These are phyloP conservation scores for Tineola bisselliella DNA, from an alignment of 2,888 invertebrate genomes.

Conservation along the genomic window DNA sequence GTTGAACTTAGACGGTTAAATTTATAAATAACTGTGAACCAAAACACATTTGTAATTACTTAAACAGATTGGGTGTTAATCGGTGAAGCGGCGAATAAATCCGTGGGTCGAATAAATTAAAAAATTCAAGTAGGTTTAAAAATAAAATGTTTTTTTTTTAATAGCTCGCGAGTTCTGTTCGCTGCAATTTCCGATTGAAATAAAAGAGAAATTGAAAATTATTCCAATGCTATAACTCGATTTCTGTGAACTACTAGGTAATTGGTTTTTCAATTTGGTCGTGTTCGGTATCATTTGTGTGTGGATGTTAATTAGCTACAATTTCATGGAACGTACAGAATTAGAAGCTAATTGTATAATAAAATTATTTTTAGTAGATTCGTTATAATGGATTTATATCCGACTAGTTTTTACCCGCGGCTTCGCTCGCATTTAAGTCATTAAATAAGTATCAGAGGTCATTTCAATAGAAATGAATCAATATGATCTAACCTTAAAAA, in stretches of 20 bases:
- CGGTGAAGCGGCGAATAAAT: not conserved
- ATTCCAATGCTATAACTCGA: not conserved
- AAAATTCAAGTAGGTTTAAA: not conserved
- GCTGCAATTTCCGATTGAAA: not conserved
- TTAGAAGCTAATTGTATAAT: not conserved
- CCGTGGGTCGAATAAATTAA: not conserved
- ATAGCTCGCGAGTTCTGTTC: not conserved
- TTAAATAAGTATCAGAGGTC: too few species aligned
- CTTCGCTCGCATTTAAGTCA: too few species aligned
- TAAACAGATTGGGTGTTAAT: conserved; percentile 5
- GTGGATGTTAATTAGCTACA: not conserved
- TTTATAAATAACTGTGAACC: not conserved
- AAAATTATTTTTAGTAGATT: not conserved
- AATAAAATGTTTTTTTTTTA: not conserved
- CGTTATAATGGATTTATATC: not conserved
- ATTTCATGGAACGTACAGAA: not conserved
- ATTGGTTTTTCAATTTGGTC: not conserved
- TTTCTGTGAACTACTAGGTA: not conserved
- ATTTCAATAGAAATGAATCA: too few species aligned
- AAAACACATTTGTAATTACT: conserved; percentile 7
- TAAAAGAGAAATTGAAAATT: not conserved
- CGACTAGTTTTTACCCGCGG: too few species aligned
- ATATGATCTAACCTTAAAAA: too few species aligned
- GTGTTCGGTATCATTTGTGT: not conserved
- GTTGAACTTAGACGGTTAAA: not conserved